phyloP scores from a whole-genome alignment of 2,888 invertebrate species.

The Brenthis hecate region DNA sequence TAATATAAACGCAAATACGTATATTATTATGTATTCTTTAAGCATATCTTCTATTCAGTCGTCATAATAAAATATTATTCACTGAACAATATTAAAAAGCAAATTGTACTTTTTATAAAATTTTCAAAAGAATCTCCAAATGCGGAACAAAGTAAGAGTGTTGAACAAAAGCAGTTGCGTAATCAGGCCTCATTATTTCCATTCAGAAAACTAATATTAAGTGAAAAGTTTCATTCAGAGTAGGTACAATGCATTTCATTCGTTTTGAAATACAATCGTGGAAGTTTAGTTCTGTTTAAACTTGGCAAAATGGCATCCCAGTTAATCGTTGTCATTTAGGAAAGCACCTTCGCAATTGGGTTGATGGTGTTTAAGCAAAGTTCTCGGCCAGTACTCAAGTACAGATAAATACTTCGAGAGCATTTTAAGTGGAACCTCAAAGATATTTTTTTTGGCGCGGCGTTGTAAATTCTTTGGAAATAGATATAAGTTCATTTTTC shows the following conservation, averaged over 20 bases:
- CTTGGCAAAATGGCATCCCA: conserved; percentile 70
- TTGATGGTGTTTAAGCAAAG: conserved; percentile 65
- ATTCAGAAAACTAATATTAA: conserved; percentile 49
- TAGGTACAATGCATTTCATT: conserved; percentile 65
- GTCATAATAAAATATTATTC: conserved; percentile 1
- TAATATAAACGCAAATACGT: not conserved
- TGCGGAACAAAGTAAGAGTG: conserved; percentile 17
- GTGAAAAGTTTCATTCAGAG: conserved; percentile 50
- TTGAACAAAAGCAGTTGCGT: conserved; percentile 24
- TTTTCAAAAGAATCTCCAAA: conserved; percentile 16
- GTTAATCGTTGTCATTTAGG: conserved; percentile 74
- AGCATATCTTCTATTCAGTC: not conserved
- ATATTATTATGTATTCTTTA: not conserved
- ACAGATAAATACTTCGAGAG: conserved; percentile 9
- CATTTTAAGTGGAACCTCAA: conserved; percentile 1
- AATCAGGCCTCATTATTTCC: conserved; percentile 37
- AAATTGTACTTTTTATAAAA: conserved; percentile 11
- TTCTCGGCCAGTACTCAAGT: conserved; percentile 46
- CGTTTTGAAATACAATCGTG: conserved; percentile 64
- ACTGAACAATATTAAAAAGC: conserved; percentile 1
- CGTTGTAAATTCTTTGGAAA: not conserved
- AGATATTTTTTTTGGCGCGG: not conserved
- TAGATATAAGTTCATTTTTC: not conserved
- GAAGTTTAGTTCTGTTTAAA: conserved; percentile 72
- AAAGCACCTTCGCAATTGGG: conserved; percentile 58